Base-by-base conservation (phyloP, 1,140 invertebrate species). In the Bombus consobrinus region DNA sequence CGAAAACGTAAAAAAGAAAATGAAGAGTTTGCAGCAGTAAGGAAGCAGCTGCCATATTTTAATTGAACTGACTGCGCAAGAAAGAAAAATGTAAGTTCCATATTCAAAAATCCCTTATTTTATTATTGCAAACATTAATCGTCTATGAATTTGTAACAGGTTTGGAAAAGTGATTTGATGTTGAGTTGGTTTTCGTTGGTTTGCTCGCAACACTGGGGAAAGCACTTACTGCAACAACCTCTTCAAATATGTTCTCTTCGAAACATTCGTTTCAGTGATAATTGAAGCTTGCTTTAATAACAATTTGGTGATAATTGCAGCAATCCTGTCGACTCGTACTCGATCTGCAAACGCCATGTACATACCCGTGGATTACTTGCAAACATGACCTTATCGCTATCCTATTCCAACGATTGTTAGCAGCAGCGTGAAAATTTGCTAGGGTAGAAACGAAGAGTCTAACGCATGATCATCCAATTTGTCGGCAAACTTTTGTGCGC, bases 401-500 rank as follows among this genome's bases (percentile, higher is more conserved):
- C 57, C n/a, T 62, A 59, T 32, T 68, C 66, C 39, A 28, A 25
- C 34, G 72, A 88, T 89, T 81, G 39, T 72, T 53, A 39, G 41
- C 75, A 22, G n/a, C 59, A 71, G 57, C 75, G 64, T 25, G 47
- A 37, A 43, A 32, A 37, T 47, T 66, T 41, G 71, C 12, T 15
- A 13, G 18, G 12, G 41, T 41, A 43, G 39, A 87, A 83, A 87
- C 59, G 64, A 73, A 87, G 66, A 87, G 72, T 41, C 57, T 53
- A 86, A 81, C 79, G 83, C 77, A n/a, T 64, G 75, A 87, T 69
- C 80, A 68, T 87, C 83, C 87, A 88, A 89, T 89, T 89, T 89
- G 88, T 89, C 88, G 88, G 88, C 71, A 57, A 74, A 88, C 83
- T 86, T 88, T 88, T 83, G 87, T 85, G 79, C 74, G 32, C 87